These are phyloP conservation scores for Cyanoliseus patagonus DNA, from an alignment of 2,113 vertebrate genomes.

Conservation along the genomic window DNA sequence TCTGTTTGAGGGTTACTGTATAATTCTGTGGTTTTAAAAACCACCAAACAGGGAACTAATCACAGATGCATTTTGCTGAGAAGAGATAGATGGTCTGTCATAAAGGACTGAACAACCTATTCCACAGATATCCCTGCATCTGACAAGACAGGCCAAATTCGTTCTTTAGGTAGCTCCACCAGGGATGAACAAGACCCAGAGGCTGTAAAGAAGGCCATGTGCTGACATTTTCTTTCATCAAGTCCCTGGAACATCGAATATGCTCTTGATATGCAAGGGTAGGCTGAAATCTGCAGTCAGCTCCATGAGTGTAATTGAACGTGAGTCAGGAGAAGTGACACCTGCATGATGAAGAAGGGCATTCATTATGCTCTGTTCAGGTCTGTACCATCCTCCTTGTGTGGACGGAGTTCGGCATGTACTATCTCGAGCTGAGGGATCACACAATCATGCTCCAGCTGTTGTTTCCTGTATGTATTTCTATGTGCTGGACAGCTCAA, in stretches of 20 bases:
- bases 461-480: neutral
- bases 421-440: neutral
- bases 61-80: conserved; percentile 8
- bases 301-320: conserved; percentile 27
- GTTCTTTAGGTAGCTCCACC: neutral
- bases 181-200: neutral
- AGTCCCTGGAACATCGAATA: conserved; percentile 26
- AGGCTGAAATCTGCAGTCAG: conserved; percentile 61
- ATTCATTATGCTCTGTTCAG: conserved; percentile 39
- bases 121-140: neutral
- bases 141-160: conserved; percentile 17
- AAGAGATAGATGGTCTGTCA: conserved; percentile 31
- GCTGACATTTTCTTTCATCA: conserved; percentile 8
- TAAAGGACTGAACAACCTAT: conserved; percentile 10
- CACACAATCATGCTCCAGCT: neutral
- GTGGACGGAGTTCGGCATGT: neutral
- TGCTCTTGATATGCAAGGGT: conserved; percentile 49
- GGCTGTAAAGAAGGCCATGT: neutral
- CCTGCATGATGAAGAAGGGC: conserved; percentile 39
- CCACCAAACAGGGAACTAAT: neutral
- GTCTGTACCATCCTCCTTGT: conserved; percentile 1
- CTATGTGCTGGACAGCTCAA: neutral
- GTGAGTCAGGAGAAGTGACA: conserved; percentile 54
- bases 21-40: neutral
- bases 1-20: neutral